A percentile compares a stretch with the other conserved stretches of the same genome.
Evolutionary conservation across 2,797 vertebrate genomes (phyloP).

Genomic region (Coccyzus lansbergi): DNA sequence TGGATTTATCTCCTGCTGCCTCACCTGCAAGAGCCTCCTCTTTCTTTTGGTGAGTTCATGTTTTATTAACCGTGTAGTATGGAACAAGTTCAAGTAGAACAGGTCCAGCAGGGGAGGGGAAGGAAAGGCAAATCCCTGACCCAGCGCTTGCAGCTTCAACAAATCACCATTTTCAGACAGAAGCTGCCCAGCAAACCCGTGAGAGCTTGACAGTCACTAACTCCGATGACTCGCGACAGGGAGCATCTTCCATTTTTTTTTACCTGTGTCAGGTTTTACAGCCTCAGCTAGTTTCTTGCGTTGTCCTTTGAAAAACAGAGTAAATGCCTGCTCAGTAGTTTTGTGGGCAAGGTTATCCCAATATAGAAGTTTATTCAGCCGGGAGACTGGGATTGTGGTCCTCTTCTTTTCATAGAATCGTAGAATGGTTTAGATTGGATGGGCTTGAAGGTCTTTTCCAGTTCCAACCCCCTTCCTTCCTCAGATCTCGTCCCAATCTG

Average conservation of each 20-base stretch:
- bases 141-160: background rate
- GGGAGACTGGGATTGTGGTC: too few relatives aligned
- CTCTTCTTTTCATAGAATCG: background rate
- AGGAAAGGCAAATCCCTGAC: background rate
- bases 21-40: background rate
- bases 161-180: background rate
- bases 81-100: background rate
- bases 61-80: background rate
- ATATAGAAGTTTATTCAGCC: background rate
- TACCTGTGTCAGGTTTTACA: background rate
- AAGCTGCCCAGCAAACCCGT: background rate
- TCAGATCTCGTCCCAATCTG: too few relatives aligned
- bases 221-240: background rate
- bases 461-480: too few relatives aligned
- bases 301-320: background rate
- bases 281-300: background rate
- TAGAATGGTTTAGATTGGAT: too few relatives aligned
- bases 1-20: background rate
- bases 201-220: too few relatives aligned
- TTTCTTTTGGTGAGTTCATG: background rate
- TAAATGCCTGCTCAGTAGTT: background rate
- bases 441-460: too few relatives aligned
- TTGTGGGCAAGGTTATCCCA: background rate
- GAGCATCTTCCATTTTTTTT: rapidly evolving
- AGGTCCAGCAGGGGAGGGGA: background rate